phyloP scores from a whole-genome alignment of 2,888 invertebrate species.

The Dasysyrphus tricinctus region DNA sequence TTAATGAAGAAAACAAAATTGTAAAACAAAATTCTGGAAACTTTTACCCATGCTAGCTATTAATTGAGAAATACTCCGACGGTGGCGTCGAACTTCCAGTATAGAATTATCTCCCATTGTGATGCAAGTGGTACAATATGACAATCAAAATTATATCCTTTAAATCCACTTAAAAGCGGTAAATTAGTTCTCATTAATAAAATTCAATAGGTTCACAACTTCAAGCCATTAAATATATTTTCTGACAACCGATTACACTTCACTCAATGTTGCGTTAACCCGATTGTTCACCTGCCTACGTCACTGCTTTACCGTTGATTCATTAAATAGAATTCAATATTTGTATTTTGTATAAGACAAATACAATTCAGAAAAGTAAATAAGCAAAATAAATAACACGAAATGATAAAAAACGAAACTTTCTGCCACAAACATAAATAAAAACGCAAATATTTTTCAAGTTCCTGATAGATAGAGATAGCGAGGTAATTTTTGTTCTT shows the following conservation, averaged over 20 bases:
- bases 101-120: slow-evolving; percentile 73
- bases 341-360: background rate
- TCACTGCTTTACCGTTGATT: background rate
- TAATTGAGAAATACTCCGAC: slow-evolving; percentile 83
- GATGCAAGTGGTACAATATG: slow-evolving; percentile 7
- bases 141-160: background rate
- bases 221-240: background rate
- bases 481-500: background rate
- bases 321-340: background rate
- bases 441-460: background rate
- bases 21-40: background rate
- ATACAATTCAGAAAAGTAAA: background rate
- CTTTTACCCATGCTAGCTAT: slow-evolving; percentile 82
- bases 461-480: background rate
- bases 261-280: background rate
- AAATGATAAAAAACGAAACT: background rate
- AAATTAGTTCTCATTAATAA: background rate
- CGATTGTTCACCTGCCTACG: background rate
- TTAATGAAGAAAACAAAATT: background rate
- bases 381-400: background rate
- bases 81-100: slow-evolving; percentile 80
- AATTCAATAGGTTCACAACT: background rate
- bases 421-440: background rate
- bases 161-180: background rate
- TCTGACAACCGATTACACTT: background rate